These are phyloP conservation scores for Sarcophilus harrisii DNA, from an alignment of 2,797 vertebrate genomes.

Conservation along the genomic window DNA sequence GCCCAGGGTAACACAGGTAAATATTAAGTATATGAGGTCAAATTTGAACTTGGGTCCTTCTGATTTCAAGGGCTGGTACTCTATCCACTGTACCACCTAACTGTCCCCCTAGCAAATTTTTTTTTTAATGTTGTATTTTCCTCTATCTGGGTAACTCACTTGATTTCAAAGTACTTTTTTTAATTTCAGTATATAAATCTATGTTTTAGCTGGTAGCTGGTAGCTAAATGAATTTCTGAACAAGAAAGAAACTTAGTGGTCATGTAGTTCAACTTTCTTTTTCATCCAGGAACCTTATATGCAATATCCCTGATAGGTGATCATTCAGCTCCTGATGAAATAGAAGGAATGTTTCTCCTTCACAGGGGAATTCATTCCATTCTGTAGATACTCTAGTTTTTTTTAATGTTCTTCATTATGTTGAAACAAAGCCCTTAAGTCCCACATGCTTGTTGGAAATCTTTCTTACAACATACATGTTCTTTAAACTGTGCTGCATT, in stretches of 20 bases:
- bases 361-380: not conserved
- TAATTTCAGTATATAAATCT: not conserved
- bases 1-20: too few species aligned
- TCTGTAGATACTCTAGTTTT: not conserved
- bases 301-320: not conserved
- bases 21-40: too few species aligned
- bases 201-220: not conserved
- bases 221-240: not conserved
- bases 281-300: not conserved
- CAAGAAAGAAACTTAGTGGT: not conserved
- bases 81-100: too few species aligned
- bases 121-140: not conserved
- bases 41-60: too few species aligned
- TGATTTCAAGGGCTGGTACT: too few species aligned
- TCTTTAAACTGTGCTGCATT: constrained; percentile 10
- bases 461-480: not conserved
- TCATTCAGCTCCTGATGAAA: not conserved
- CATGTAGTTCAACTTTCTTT: not conserved
- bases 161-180: not conserved
- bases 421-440: not conserved
- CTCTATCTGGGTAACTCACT: not conserved
- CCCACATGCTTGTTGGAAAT: not conserved
- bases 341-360: not conserved
- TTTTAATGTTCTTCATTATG: not conserved
- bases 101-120: too few species aligned